phyloP scores from a whole-genome alignment of 2,888 invertebrate species.

The Xestobium rufovillosum region DNA sequence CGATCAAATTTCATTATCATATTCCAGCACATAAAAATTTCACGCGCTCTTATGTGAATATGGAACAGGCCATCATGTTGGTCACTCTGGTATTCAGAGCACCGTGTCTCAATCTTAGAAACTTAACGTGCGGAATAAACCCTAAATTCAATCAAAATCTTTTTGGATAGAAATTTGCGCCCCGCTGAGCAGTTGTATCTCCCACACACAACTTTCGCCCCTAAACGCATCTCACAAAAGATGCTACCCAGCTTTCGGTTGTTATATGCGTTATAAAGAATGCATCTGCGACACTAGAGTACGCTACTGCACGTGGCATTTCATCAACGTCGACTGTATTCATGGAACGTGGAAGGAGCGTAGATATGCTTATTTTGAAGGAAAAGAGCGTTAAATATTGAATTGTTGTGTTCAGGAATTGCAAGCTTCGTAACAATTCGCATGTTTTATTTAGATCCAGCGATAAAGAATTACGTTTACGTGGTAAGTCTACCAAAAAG shows the following conservation, averaged over 20 bases:
- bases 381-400: no score
- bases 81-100: constrained; percentile 26
- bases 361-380: no score
- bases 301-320: background rate
- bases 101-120: constrained; percentile 33
- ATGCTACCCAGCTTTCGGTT: background rate
- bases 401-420: no score
- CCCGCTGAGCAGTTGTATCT: constrained; percentile 32
- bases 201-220: constrained; percentile 4
- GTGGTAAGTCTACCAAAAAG: no score
- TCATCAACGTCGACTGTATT: constrained; percentile 18
- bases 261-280: no score
- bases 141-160: constrained; percentile 38
- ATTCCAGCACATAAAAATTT: no score
- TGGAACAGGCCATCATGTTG: no score
- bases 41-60: no score
- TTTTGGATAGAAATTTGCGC: constrained; percentile 31
- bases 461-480: no score
- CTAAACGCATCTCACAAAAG: background rate
- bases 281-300: background rate
- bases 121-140: constrained; percentile 38
- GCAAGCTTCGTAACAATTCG: no score
- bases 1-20: no score
- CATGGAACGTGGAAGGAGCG: constrained; percentile 1
- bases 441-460: no score